Base-by-base conservation (phyloP, 2,113 vertebrate species). In the Albula glossodonta region DNA sequence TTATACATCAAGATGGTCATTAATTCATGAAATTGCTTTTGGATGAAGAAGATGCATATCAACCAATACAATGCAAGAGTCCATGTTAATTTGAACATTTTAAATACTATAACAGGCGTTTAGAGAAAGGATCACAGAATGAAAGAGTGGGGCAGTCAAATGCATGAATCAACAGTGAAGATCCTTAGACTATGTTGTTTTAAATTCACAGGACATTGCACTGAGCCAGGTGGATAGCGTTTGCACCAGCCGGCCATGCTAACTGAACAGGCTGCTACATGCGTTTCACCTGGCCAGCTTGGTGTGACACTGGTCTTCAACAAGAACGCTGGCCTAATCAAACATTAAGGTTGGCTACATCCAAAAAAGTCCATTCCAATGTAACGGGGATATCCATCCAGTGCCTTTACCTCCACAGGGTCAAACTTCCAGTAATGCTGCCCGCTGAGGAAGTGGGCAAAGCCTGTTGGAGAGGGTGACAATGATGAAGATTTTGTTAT, bases 401-500 rank as follows among this genome's bases (percentile, higher is more conserved):
- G 85, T 49, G 94, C 96, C 86, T 96, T 97, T 92, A 96, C 96
- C 82, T 94, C 96, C 4, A 96, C 92, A 0, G 96, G 96, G n/a
- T 97, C 97, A 0, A 98, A 97, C 89, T 98, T 98, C 97, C 97
- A 98, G 93, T 98, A 98, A 79, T 96, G 95, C 22, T 66, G 95
- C 25, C 97, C 97, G 0, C 92, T 95, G 86, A 98, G 93, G 88
- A 98, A 97, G 86, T 98, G 97, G 86, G 97, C 97, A 80, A 96
- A 97, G 56, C 97, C 97, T 98, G 92, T 56, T 13, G 88, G 82
- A 86, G 84, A 82, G 51, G 63, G 63, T 56, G 50, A 57, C 51
- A 87, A 41, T 15, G 10, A 63, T 17, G 19, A 41, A 13, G n/a
- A 31, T 31, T 2, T 74, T 6, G 63, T 70, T 70, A 22, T 0